These are phyloP conservation scores for Neria commutata DNA, from an alignment of 2,888 invertebrate genomes.

Conservation along the genomic window DNA sequence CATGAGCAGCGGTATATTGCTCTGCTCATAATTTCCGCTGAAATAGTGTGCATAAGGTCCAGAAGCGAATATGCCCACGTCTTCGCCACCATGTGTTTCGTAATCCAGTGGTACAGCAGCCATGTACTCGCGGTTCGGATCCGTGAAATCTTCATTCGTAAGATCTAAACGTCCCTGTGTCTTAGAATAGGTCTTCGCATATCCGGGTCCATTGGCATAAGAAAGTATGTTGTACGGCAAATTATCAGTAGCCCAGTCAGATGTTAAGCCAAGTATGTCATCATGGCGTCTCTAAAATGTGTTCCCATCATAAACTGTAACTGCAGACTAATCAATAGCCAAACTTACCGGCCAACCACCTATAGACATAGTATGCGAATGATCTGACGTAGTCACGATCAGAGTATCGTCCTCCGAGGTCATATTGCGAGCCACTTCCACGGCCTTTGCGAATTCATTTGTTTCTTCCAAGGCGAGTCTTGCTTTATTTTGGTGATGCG, in stretches of 20 bases:
- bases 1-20: slow-evolving; percentile 75
- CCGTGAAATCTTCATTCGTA: slow-evolving; percentile 35
- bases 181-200: slow-evolving; percentile 49
- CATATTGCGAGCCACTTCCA: slow-evolving; percentile 68
- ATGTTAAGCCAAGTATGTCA: slow-evolving; percentile 64
- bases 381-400: slow-evolving; percentile 81
- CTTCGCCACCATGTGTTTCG: slow-evolving; percentile 79
- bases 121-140: slow-evolving; percentile 62
- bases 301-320: not conserved
- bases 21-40: slow-evolving; percentile 78
- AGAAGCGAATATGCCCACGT: slow-evolving; percentile 76
- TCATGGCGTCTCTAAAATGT: slow-evolving; percentile 32
- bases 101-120: slow-evolving; percentile 67
- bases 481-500: slow-evolving; percentile 70
- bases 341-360: slow-evolving; percentile 73
- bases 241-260: slow-evolving; percentile 65
- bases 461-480: slow-evolving; percentile 80
- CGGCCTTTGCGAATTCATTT: slow-evolving; percentile 75
- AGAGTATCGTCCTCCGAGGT: slow-evolving; percentile 74
- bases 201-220: slow-evolving; percentile 79
- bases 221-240: slow-evolving; percentile 72
- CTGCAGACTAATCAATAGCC: not conserved
- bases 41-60: slow-evolving; percentile 82
- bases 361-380: slow-evolving; percentile 78
- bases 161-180: slow-evolving; percentile 43